A percentile compares a stretch with the other conserved stretches of the same genome.
phyloP scores from a whole-genome alignment of 2,888 invertebrate genomes.

The Cordilura impudica region DNA sequence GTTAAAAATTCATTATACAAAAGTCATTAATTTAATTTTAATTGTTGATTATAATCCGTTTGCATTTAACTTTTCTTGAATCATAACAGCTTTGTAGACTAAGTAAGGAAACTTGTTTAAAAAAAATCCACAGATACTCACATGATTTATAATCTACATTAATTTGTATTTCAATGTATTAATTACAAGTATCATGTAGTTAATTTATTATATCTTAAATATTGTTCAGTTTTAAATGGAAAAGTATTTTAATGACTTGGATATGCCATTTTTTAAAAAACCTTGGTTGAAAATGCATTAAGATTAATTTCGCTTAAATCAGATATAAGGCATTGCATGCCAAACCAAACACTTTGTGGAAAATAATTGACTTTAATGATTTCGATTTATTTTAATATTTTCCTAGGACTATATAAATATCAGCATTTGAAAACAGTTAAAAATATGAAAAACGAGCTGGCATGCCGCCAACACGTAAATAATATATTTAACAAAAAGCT shows the following conservation, averaged over 20 bases:
- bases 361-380: too few species aligned
- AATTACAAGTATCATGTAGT: constrained; percentile 34
- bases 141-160: constrained; percentile 43
- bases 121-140: constrained; percentile 12
- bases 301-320: too few species aligned
- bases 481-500: too few species aligned
- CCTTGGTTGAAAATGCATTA: background rate
- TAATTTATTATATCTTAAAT: constrained; percentile 28
- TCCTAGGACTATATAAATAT: too few species aligned
- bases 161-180: constrained; percentile 39
- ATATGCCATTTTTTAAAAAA: background rate
- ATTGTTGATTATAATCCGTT: constrained; percentile 43
- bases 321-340: too few species aligned
- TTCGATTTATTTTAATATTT: too few species aligned
- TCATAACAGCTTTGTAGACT: background rate
- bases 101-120: background rate
- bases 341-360: too few species aligned
- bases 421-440: too few species aligned
- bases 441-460: too few species aligned
- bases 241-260: constrained; percentile 11
- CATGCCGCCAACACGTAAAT: too few species aligned
- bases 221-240: background rate
- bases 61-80: constrained; percentile 11
- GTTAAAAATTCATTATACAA: constrained; percentile 13
- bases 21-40: constrained; percentile 44